Evolutionary conservation across 2,888 invertebrate genomes (phyloP), one percentile per base, ranked within the genome.

Genomic region (Rambutsinella grinnellia): DNA sequence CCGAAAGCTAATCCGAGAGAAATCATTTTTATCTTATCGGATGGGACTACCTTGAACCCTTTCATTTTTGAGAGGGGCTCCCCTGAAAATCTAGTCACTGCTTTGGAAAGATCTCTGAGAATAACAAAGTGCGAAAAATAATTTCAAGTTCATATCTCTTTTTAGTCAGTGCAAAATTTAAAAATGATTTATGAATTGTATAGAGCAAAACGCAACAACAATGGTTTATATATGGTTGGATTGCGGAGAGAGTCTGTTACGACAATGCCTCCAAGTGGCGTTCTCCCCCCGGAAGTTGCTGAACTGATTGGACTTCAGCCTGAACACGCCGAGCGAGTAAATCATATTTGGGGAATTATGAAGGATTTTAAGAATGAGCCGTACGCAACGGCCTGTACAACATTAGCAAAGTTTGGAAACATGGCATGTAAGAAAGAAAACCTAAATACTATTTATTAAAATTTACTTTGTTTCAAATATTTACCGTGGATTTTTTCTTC

Each of bases 61-160:
- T 94, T 97, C 85, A 93, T 94, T 85, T 96, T 97, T 87, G 94
- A 94, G 86, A 91, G 93, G 82, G 94, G 94, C 0, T 95, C 95
- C 84, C 94, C 94, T 0, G 93, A 94, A 84, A 90, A 91, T 68
- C 92, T 96, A 84, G 89, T 89, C 69, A 86, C 86, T 74, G 86
- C 86, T 62, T 83, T 89, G 57, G 87, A 87, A 72, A 86, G 86
- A 83, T 88, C 86, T 91, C 51, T 89, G 87, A 47, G 89, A 89
- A 76, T 88, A 91, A 76, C 91, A 90, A 87, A 90, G 91, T 83
- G 89, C 90, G 76, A 87, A 92, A 6, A 24, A 21, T 23, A n/a
- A 27, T 70, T 46, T 17, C 23, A 19, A 13, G 24, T 72, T 19
- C 27, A 24, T 57, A 6, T 24, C 44, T 51, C 51, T 51, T 51